Percentiles rank a stretch among this genome's conserved stretches.
These are phyloP conservation scores for Atta texana DNA, from an alignment of 1,140 invertebrate genomes.

Conservation along the genomic window DNA sequence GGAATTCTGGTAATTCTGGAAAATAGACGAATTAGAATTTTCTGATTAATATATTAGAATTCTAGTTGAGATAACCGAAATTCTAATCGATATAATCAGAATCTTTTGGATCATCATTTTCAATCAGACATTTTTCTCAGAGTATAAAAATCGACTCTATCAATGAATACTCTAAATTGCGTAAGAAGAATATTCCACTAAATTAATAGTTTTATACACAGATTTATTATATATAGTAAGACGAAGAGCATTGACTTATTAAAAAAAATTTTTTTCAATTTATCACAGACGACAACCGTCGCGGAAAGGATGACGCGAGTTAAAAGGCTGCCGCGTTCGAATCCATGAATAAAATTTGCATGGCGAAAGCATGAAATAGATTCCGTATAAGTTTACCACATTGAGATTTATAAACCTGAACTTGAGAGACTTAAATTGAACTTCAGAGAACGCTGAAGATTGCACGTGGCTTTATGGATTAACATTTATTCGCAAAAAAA, in stretches of 20 bases:
- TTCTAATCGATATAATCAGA: too few relatives aligned
- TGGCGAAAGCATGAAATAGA: slow-evolving; percentile 38
- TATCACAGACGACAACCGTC: slow-evolving; percentile 8
- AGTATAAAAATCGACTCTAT: too few relatives aligned
- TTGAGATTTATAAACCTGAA: slow-evolving; percentile 19
- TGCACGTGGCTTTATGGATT: neutral
- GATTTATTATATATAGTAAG: neutral
- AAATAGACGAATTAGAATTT: too few relatives aligned
- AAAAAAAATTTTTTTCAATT: slow-evolving; percentile 33
- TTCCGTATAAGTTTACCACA: slow-evolving; percentile 11
- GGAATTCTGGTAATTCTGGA: too few relatives aligned
- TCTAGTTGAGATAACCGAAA: too few relatives aligned
- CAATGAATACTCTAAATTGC: too few relatives aligned
- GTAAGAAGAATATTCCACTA: neutral
- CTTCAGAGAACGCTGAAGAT: neutral
- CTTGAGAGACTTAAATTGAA: neutral
- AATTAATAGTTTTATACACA: neutral
- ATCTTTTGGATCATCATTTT: neutral
- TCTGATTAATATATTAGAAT: too few relatives aligned
- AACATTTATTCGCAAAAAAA: slow-evolving; percentile 1
- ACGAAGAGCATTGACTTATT: neutral
- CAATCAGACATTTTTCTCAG: too few relatives aligned
- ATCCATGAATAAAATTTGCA: slow-evolving; percentile 56
- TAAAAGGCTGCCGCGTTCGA: slow-evolving; percentile 28
- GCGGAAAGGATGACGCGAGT: slow-evolving; percentile 8